Evolutionary conservation across 2,888 invertebrate genomes (phyloP).

Genomic region (Cistogaster globosa): DNA sequence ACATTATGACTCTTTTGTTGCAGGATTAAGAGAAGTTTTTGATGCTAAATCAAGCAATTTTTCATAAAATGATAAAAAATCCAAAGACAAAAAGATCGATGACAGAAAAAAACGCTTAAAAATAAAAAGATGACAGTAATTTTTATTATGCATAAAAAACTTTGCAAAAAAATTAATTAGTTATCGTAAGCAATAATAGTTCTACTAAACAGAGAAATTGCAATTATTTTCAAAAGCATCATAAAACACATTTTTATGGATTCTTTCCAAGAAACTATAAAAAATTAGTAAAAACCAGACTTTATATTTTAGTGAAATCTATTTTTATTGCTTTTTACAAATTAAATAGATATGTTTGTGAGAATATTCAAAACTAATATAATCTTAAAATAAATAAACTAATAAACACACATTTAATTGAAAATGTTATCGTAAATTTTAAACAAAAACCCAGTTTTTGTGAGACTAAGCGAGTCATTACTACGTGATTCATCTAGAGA

Average conservation of each 20-base stretch:
- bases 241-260: not conserved
- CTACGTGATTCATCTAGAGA: slow-evolving; percentile 73
- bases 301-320: not conserved
- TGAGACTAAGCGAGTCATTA: slow-evolving; percentile 70
- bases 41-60: too few species aligned
- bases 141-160: too few species aligned
- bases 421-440: slow-evolving; percentile 81
- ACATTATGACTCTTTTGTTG: too few species aligned
- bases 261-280: not conserved
- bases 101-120: too few species aligned
- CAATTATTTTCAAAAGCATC: too few species aligned
- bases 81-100: too few species aligned
- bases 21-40: too few species aligned
- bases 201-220: too few species aligned
- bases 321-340: not conserved
- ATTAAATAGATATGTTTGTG: not conserved
- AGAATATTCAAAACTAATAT: slow-evolving; percentile 6
- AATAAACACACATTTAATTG: slow-evolving; percentile 73
- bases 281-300: not conserved
- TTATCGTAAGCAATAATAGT: too few species aligned
- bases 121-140: too few species aligned
- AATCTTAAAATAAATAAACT: not conserved
- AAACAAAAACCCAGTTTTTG: slow-evolving; percentile 77
- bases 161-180: too few species aligned
- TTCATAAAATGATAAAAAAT: too few species aligned